Base-by-base conservation (phyloP, 2,797 vertebrate species). In the Aphelocoma californica region DNA sequence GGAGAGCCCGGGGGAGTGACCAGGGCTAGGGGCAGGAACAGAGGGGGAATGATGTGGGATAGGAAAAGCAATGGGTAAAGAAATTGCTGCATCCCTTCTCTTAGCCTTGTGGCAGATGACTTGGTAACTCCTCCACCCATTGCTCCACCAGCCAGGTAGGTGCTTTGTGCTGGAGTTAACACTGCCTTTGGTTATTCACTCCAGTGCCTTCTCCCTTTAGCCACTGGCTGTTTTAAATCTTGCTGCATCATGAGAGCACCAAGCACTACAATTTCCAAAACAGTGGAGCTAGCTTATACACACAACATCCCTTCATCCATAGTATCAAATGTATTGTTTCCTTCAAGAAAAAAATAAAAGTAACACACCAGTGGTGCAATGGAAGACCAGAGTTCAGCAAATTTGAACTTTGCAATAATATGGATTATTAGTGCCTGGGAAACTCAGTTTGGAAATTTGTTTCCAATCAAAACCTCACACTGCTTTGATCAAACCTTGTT, bases 291-390 rank as follows among this genome's bases (percentile, higher is more conserved):
- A 50, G 8, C 25, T 91, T 36, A 21, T 14, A 32, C 4, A 7
- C 0, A 0, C 25, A 14, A 4, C 12, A 5, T 40, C 36, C 7
- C 25, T 72, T 80, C 34, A 26, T 34, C 14, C 25, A 57, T 6
- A 56, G 23, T 18, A n/a, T n/a, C 17, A 72, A 84, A 42, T 7
- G 44, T 10, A 2, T 11, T 28, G 8, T 62, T 82, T 82, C 44
- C 71, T 67, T 40, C 34, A 45, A 32, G 23, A 6, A 40, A 66
- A 66, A 45, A 38, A 44, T 29, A 14, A 15, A 9, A 56, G 9
- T 15, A 54, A 11, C 29, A 28, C 11, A 26, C 2, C 29, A 18
- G 24, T 6, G 2, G 18, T 47, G 38, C 54, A 65, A 57, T 40
- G 54, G 47, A 60, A 92, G 5, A 28, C 7, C 31, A 48, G 31